Evolutionary conservation across 2,113 vertebrate genomes (phyloP).

Genomic region (Ranitomeya variabilis): DNA sequence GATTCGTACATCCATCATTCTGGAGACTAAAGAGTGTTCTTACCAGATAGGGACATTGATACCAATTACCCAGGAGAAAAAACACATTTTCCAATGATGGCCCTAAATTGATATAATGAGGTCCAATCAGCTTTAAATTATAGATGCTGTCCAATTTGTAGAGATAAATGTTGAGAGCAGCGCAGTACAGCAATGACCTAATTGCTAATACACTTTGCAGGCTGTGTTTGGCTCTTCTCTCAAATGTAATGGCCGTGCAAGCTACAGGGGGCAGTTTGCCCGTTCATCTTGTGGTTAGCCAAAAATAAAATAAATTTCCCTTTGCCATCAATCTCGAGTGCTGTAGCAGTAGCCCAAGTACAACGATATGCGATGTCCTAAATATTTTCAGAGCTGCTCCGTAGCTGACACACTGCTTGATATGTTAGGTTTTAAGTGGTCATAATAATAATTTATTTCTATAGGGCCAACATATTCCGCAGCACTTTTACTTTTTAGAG

Average conservation of each 20-base stretch:
- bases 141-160: slow-evolving; percentile 21
- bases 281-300: neutral
- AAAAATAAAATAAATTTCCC: neutral
- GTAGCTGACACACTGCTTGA: no score
- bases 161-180: neutral
- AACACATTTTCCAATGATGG: slow-evolving; percentile 33
- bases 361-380: neutral
- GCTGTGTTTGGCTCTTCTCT: neutral
- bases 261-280: no score
- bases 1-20: no score
- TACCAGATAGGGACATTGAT: neutral
- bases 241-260: neutral
- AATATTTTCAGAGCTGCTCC: neutral
- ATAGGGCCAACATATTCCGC: no score
- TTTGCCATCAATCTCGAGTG: neutral
- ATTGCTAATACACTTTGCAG: slow-evolving; percentile 30
- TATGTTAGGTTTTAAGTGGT: no score
- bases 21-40: neutral
- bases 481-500: no score
- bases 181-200: slow-evolving; percentile 6
- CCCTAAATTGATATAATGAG: slow-evolving; percentile 41
- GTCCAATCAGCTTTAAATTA: slow-evolving; percentile 11
- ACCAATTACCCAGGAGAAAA: slow-evolving; percentile 43
- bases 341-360: neutral
- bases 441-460: no score